Conservation (phyloP, 2,113 vertebrate species). For the Zosterops japonicus region DNA sequence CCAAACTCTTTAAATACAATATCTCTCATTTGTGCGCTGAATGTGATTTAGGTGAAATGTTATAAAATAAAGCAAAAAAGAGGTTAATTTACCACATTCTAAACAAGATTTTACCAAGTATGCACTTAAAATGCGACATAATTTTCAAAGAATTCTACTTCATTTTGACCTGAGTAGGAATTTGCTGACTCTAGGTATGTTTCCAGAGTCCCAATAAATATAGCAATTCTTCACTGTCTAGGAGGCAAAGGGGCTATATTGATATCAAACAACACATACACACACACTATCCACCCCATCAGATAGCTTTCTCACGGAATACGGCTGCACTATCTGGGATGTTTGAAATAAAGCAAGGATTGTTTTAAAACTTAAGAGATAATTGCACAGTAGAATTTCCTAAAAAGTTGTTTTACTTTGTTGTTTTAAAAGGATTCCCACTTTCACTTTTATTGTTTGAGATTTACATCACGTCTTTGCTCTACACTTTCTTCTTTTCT, state of each 20-base stretch:
- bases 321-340: neutral
- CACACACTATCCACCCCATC: rapidly evolving
- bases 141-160: neutral
- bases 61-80: neutral
- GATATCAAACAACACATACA: neutral
- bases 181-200: neutral
- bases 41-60: neutral
- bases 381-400: neutral
- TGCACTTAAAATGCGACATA: neutral
- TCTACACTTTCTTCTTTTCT: neutral
- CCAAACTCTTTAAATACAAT: neutral
- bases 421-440: neutral
- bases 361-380: neutral
- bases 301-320: neutral
- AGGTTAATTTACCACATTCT: neutral
- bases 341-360: neutral
- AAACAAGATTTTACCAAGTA: neutral
- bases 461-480: neutral
- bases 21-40: neutral
- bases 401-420: neutral
- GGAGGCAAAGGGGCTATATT: neutral
- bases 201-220: neutral
- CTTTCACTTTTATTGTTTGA: neutral
- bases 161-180: neutral
- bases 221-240: neutral